Evolutionary conservation across 1,140 invertebrate species (phyloP).

Genomic region (Cyclina sinensis): DNA sequence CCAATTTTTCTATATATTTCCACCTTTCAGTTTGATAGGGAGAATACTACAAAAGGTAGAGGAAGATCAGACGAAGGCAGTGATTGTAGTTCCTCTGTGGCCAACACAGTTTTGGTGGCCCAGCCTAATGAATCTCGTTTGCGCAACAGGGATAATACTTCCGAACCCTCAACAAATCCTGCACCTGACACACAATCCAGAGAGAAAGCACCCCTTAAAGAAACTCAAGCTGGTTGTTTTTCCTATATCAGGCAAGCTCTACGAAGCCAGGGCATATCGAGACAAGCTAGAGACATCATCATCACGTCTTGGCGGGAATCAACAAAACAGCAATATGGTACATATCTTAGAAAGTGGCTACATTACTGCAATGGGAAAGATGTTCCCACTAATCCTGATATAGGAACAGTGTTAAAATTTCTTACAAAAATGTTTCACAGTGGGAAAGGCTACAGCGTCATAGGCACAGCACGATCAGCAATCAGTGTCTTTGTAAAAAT

Average conservation of each 20-base stretch:
- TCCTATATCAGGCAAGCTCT: not conserved
- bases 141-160: not conserved
- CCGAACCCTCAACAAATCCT: not conserved
- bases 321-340: not conserved
- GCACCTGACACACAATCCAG: not conserved
- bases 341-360: no score
- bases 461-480: not conserved
- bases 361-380: no score
- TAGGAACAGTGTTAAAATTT: no score
- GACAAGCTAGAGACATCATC: not conserved
- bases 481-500: not conserved
- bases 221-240: conserved; percentile 5
- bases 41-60: conserved; percentile 62
- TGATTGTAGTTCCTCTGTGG: conserved; percentile 67
- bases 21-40: conserved; percentile 69
- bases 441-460: not conserved
- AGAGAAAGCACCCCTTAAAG: not conserved
- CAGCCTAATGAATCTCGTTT: conserved; percentile 32
- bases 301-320: not conserved
- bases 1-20: conserved; percentile 66
- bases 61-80: conserved; percentile 46
- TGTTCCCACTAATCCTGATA: not conserved
- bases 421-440: not conserved
- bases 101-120: conserved; percentile 69
- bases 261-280: not conserved